Percentiles rank a stretch among this genome's conserved stretches.
Evolutionary conservation across 2,797 vertebrate species (phyloP).

Genomic region (Halcyon leucocephala): DNA sequence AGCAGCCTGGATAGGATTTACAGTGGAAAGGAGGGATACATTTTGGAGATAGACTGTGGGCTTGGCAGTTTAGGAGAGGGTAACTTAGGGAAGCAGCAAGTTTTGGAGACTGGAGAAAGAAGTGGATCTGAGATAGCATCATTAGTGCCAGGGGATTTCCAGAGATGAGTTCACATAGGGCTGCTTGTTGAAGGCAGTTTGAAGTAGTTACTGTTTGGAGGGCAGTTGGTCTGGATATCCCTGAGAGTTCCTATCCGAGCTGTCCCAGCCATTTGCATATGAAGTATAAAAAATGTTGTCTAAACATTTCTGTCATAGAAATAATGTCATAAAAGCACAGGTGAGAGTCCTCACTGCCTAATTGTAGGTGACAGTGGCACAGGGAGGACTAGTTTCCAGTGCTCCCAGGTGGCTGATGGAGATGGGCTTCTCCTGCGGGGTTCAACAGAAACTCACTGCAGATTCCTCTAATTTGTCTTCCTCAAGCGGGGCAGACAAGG

Average conservation of each 20-base stretch:
- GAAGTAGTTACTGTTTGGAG: neutral
- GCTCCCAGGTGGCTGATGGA: neutral
- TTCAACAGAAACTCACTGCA: neutral
- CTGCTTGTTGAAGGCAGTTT: neutral
- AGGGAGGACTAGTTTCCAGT: neutral
- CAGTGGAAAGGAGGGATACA: neutral
- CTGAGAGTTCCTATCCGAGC: neutral
- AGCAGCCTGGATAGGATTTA: neutral
- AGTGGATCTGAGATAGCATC: neutral
- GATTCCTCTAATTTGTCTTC: neutral
- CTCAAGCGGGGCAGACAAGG: neutral
- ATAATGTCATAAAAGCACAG: neutral
- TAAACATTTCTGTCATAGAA: neutral
- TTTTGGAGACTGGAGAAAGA: neutral
- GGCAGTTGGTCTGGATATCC: neutral
- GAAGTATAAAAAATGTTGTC: neutral
- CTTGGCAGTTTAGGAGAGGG: neutral
- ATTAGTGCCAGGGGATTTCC: neutral
- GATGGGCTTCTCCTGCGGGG: neutral
- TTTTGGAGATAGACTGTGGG: neutral
- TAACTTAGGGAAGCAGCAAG: neutral
- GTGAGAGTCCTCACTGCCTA: neutral
- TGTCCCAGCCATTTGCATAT: neutral
- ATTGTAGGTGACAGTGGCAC: neutral
- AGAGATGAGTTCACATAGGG: neutral